Evolutionary conservation across 2,113 vertebrate species (phyloP).

Genomic region (Lasiurus cinereus): DNA sequence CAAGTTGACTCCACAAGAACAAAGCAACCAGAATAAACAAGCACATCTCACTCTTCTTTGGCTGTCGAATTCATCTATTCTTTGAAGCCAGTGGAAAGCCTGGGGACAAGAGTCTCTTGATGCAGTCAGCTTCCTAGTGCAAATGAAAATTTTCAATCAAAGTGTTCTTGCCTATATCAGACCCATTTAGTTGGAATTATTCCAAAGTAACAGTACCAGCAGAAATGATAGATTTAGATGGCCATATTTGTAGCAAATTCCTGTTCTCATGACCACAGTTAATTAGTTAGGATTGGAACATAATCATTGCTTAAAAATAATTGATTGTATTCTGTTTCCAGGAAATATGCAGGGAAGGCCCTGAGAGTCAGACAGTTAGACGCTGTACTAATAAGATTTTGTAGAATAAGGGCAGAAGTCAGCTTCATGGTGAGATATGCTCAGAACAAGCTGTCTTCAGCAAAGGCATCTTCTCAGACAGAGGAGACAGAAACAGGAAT

Average conservation of each 20-base stretch:
- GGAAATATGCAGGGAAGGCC: slow-evolving; percentile 42
- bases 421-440: not conserved
- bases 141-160: not conserved
- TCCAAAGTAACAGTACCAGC: not conserved
- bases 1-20: not conserved
- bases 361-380: not conserved
- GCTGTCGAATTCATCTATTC: not conserved
- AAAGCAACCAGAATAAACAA: not conserved
- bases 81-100: not conserved
- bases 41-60: not conserved
- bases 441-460: not conserved
- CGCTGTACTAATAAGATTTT: not conserved
- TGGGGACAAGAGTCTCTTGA: not conserved
- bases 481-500: not conserved
- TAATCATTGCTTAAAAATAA: not conserved
- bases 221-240: not conserved
- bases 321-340: slow-evolving; percentile 9
- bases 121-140: not conserved
- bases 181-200: not conserved
- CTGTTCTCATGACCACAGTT: not conserved
- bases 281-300: not conserved
- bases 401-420: not conserved
- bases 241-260: not conserved
- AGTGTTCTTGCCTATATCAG: not conserved
- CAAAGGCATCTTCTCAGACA: not conserved